A percentile compares a stretch with the other conserved stretches of the same genome.
Conservation (phyloP, 1,140 invertebrate genomes). For the Magallana ariakensis region DNA sequence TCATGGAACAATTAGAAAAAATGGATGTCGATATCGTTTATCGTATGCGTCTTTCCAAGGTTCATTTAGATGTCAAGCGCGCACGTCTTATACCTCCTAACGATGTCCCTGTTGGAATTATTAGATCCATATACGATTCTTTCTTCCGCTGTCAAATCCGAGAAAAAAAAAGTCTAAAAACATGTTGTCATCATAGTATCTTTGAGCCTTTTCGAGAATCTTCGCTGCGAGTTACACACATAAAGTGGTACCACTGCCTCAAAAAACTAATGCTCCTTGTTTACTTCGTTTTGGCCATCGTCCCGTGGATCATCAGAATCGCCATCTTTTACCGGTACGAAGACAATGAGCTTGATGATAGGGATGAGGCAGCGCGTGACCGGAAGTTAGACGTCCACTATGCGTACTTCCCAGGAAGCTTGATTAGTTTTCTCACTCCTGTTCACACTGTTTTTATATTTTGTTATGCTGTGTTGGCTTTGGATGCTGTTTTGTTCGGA, state of each 20-base stretch:
- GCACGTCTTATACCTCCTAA: conserved; percentile 58
- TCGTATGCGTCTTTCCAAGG: conserved; percentile 51
- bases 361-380: conserved; percentile 30
- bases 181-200: conserved; percentile 53
- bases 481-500: conserved; percentile 62
- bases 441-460: conserved; percentile 64
- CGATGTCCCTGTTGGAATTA: conserved; percentile 61
- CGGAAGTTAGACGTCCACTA: conserved; percentile 34
- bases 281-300: conserved; percentile 43
- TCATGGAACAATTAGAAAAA: conserved; percentile 55
- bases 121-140: conserved; percentile 61
- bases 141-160: conserved; percentile 66
- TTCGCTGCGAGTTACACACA: neutral
- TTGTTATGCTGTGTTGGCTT: conserved; percentile 59
- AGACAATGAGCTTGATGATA: conserved; percentile 4
- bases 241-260: conserved; percentile 60
- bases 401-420: conserved; percentile 54
- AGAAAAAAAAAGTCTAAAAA: conserved; percentile 40
- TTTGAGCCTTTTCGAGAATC: conserved; percentile 36
- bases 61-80: conserved; percentile 55
- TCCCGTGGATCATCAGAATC: conserved; percentile 63
- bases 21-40: conserved; percentile 49
- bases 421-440: conserved; percentile 61
- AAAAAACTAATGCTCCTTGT: conserved; percentile 52
- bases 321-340: conserved; percentile 61